A percentile compares a stretch with the other conserved stretches of the same genome.
These are phyloP conservation scores for Epicampocera succincta DNA, from an alignment of 2,888 invertebrate genomes.

Conservation along the genomic window DNA sequence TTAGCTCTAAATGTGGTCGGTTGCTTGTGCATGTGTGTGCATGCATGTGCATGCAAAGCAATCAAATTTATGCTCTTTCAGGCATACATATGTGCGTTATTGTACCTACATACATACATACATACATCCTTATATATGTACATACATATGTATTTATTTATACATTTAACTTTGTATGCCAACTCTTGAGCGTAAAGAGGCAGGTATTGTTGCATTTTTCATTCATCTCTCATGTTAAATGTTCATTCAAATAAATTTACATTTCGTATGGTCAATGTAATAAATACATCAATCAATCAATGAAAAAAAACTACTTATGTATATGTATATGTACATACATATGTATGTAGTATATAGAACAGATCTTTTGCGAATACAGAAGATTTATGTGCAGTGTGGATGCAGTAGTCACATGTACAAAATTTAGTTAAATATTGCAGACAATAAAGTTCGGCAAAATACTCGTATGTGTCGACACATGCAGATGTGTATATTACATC, in stretches of 20 bases:
- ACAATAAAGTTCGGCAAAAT: no score
- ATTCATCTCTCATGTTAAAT: conserved; percentile 35
- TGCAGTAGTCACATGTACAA: no score
- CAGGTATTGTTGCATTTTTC: conserved; percentile 32
- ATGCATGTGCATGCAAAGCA: conserved; percentile 49
- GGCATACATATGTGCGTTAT: conserved; percentile 1
- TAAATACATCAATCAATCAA: conserved; percentile 65
- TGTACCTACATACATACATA: no score
- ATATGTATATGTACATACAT: no score
- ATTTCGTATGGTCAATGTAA: conserved; percentile 54
- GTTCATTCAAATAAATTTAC: conserved; percentile 51
- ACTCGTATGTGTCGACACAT: no score
- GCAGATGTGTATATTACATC: no score
- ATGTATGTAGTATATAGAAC: no score
- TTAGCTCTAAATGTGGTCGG: conserved; percentile 33
- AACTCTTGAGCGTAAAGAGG: neutral
- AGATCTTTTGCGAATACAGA: no score
- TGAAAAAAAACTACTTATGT: conserved; percentile 3
- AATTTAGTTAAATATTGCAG: no score
- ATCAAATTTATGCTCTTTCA: conserved; percentile 33
- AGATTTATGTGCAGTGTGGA: no score
- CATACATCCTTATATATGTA: no score
- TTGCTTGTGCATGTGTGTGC: neutral
- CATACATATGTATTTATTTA: neutral
- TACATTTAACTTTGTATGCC: neutral